These are phyloP conservation scores for Platycheirus rosarum DNA, from an alignment of 2,888 invertebrate genomes.

Conservation along the genomic window DNA sequence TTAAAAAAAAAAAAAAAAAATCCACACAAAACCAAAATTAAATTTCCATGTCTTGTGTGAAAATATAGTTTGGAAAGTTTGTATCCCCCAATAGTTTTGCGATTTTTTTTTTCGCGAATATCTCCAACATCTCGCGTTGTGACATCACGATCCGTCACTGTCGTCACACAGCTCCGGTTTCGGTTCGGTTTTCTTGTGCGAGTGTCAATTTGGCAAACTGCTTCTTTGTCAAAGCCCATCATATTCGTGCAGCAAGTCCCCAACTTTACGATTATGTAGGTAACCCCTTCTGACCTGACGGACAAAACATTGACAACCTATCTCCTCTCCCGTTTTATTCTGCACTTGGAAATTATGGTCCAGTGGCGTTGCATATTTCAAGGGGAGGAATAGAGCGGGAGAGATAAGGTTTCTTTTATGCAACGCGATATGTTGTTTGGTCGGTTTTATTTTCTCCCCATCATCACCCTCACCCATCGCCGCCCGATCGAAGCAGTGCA, in stretches of 20 bases:
- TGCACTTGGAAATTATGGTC: constrained; percentile 25
- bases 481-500: not conserved
- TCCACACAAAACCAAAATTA: not conserved
- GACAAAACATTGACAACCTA: constrained; percentile 6
- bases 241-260: constrained; percentile 20
- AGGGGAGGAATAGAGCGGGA: constrained; percentile 14
- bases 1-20: constrained; percentile 6
- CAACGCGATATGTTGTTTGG: constrained; percentile 66
- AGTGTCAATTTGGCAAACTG: constrained; percentile 41
- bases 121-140: constrained; percentile 12
- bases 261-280: constrained; percentile 45
- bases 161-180: constrained; percentile 22
- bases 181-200: constrained; percentile 10
- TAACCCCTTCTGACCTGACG: constrained; percentile 29
- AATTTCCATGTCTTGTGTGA: constrained; percentile 1
- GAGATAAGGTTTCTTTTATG: constrained; percentile 67
- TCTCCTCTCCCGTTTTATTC: constrained; percentile 19
- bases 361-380: constrained; percentile 42
- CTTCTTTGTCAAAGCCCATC: constrained; percentile 21
- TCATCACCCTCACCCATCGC: not conserved
- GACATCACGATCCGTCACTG: constrained; percentile 22
- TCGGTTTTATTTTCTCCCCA: constrained; percentile 45
- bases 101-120: not conserved
- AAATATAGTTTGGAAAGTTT: constrained; percentile 22
- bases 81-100: constrained; percentile 5